Base-by-base conservation (phyloP, 1,140 invertebrate species). In the Drosophila burlai region DNA sequence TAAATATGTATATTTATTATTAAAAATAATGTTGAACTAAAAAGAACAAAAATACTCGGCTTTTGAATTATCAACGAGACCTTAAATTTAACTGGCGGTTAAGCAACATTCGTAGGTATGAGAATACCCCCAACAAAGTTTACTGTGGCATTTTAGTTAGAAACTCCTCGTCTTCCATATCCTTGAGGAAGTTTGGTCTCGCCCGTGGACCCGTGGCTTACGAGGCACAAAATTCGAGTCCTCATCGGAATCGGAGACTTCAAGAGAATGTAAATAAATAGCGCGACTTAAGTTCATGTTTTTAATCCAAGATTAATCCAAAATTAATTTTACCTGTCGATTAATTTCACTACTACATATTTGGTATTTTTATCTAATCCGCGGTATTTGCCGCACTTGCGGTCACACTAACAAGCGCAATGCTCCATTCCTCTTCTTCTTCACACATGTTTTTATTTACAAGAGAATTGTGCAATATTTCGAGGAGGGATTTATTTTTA, bases 401-500 rank as follows among this genome's bases (percentile, higher is more conserved):
- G 67, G 67, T n/a, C 67, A 67, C 47, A 54, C 67, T 72, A 54
- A 13, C 34, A 10, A 6, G 8, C n/a, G 8, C n/a, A n/a, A 50
- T 42, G 21, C 16, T 21, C 11, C 26, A 36, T 2, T 31, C 18
- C 18, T 46, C 21, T 47, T 47, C 21, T 47, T 47, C 46, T 49
- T 60, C 65, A 81, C 71, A 81, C 62, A 69, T 75, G 64, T 63
- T 69, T 81, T 29, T 54, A 55, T 83, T 78, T 83, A 69, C 68
- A 50, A 74, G 9, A 10, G n/a, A 49, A 83, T 83, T 83, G 81
- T 83, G 82, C 81, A 83, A 83, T 66, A 52, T n/a, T 46, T 49
- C 10, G 16, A 5, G 2, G 2, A 34, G n/a, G 50, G 31, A 34
- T 13, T 42, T 15, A 43, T 40, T 34, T 34, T 34, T 34, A 21